Percentiles rank a stretch among this genome's conserved stretches.
phyloP scores from a whole-genome alignment of 2,797 vertebrate genomes.

The Pseudochaenichthys georgianus region DNA sequence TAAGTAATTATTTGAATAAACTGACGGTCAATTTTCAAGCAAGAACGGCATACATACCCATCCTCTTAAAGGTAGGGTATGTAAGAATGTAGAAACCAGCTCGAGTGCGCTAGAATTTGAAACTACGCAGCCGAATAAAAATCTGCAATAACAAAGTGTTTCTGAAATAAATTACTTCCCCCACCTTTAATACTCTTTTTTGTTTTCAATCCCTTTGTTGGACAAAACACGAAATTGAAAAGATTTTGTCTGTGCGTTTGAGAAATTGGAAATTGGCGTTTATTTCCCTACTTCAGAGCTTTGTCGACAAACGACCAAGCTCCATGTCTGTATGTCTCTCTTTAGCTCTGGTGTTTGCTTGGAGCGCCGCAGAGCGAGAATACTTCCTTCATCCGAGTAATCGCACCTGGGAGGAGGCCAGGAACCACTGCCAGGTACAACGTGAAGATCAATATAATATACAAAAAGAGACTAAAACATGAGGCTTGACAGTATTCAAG shows the following conservation, averaged over 20 bases:
- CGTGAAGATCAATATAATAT: fast-evolving
- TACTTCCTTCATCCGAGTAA: slow-evolving; percentile 22
- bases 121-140: too few species aligned
- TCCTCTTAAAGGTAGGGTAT: too few species aligned
- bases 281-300: neutral
- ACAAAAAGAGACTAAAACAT: neutral
- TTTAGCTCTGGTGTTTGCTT: slow-evolving; percentile 38
- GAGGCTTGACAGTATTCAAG: neutral
- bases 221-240: neutral
- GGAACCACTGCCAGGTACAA: slow-evolving; percentile 74
- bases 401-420: slow-evolving; percentile 70
- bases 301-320: neutral
- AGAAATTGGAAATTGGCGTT: neutral
- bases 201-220: neutral
- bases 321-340: neutral
- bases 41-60: too few species aligned
- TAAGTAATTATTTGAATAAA: too few species aligned
- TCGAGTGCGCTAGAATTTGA: too few species aligned
- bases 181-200: neutral
- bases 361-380: slow-evolving; percentile 40
- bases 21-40: too few species aligned
- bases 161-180: too few species aligned
- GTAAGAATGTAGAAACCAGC: too few species aligned
- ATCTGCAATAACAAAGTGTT: too few species aligned
- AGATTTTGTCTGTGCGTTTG: neutral